Evolutionary conservation across 1,140 invertebrate species (phyloP).

Genomic region (Augochlora pura): DNA sequence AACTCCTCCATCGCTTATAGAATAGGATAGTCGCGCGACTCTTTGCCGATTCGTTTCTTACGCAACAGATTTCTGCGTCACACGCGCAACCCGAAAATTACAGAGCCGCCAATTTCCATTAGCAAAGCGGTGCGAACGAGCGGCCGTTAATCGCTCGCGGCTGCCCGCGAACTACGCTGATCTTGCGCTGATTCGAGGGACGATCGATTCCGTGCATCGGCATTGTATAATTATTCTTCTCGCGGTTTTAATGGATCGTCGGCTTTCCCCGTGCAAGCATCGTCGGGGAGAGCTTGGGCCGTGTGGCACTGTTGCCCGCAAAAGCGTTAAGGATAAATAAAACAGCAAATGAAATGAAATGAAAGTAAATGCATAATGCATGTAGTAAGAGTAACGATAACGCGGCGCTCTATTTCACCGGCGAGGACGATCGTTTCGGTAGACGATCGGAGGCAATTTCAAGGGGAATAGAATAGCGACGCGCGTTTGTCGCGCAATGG

Average conservation of each 20-base stretch:
- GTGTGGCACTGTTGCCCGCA: conserved; percentile 44
- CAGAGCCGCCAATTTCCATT: not conserved
- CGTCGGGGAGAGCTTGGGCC: conserved; percentile 21
- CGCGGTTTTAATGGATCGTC: conserved; percentile 12
- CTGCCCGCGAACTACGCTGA: not conserved
- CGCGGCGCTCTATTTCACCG: conserved; percentile 34
- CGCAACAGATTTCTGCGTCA: not conserved
- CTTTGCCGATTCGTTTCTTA: too few relatives aligned
- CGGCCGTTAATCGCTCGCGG: conserved; percentile 14
- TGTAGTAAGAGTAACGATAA: conserved; percentile 49
- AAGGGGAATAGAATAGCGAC: conserved; percentile 17
- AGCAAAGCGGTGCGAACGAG: not conserved
- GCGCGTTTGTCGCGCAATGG: too few relatives aligned
- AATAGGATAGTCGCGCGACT: too few relatives aligned
- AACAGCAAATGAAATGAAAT: conserved; percentile 39
- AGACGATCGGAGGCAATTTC: conserved; percentile 27
- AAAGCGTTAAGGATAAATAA: conserved; percentile 51
- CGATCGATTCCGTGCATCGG: not conserved
- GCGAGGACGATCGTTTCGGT: conserved; percentile 29
- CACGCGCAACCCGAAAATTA: not conserved
- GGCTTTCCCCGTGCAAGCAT: conserved; percentile 29
- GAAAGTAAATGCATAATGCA: conserved; percentile 53
- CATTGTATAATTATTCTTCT: conserved; percentile 27
- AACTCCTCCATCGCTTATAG: too few relatives aligned
- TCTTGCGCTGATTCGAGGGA: too few relatives aligned